Base-by-base conservation (phyloP, 2,888 invertebrate genomes). In the Acrocera orbiculus region DNA sequence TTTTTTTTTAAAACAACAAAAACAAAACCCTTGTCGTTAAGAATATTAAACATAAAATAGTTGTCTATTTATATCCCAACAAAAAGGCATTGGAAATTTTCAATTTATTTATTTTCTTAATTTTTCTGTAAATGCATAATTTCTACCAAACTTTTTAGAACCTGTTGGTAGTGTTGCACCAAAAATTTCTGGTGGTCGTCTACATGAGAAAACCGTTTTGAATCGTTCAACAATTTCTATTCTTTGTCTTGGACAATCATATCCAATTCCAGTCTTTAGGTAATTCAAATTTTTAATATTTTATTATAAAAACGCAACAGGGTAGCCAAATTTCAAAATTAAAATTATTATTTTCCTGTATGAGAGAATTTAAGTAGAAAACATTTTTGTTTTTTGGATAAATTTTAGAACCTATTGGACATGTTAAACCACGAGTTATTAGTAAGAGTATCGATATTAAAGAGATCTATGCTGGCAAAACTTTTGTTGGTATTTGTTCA, bases 251-350 rank as follows among this genome's bases (percentile, higher is more conserved):
- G 72, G 75, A 49, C 79, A 81, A 65, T 73, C 74, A 39, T 78
- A 68, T 60, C 80, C 80, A 39, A 70, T 74, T 52, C 78, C 80
- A 40, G 56, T 61, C 34, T 77, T 75, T 68, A 80, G 79, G 80
- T 80, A 72, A 63, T n/a, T n/a, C n/a, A n/a, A n/a, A n/a, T n/a
- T n/a, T n/a, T n/a, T n/a, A n/a, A n/a, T n/a, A n/a, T n/a, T n/a
- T n/a, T n/a, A n/a, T n/a, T n/a, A n/a, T n/a, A n/a, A n/a, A n/a
- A n/a, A n/a, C n/a, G n/a, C n/a, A n/a, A n/a, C n/a, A n/a, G n/a
- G n/a, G n/a, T n/a, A n/a, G n/a, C n/a, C n/a, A n/a, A n/a, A n/a
- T n/a, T n/a, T n/a, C n/a, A n/a, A n/a, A n/a, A n/a, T n/a, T n/a
- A n/a, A n/a, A n/a, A n/a, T n/a, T n/a, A n/a, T n/a, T n/a, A n/a